Evolutionary conservation across 1,140 invertebrate genomes (phyloP), one percentile per base, ranked within the genome.

Genomic region (Aphidius ervi): DNA sequence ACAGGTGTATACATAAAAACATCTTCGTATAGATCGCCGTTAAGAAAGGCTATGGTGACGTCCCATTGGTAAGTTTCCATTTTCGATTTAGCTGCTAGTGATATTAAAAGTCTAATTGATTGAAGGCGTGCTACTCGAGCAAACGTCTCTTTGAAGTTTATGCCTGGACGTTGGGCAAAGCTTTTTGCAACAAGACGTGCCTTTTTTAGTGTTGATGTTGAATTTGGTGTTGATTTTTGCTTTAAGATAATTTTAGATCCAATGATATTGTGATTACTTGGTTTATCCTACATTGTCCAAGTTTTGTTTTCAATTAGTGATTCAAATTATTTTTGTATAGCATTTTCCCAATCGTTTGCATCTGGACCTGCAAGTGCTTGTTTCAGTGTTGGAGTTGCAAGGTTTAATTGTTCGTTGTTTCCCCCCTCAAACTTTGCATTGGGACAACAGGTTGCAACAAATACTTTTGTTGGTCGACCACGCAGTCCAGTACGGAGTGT

Each of bases 1-100:
- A 65, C 58, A 7, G 73, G 74, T 55, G 64, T 67, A 55, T 68
- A 59, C 74, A 80, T 78, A 54, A 74, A 80, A 6, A 81, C 71
- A 7, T 78, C 71, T 63, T 71, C 71, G 20, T 74, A 50, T 8
- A 76, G 8, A 16, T 60, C 53, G 5, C 68, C 68, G 54, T 75
- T 63, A 1, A 76, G 58, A 63, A 68, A 77, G 5, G 72, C 72
- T 9, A 68, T 74, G 10, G 50, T 63, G 2, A 76, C 65, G 61
- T 76, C 75, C 9, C 70, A 59, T 46, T 78, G 75, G 3, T 62
- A 23, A 0, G 8, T 8, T 3, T 8, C 5, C 16, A 50, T 8
- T 5, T 37, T 37, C 3, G 1, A 2, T 8, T 10, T 5, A 4
- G 4, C 31, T 4, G 49, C 49, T 10, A 50, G 6, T 31, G 49